Percentiles rank a stretch among this genome's conserved stretches.
Evolutionary conservation across 2,113 vertebrate genomes (phyloP).

Genomic region (Lepus europaeus): DNA sequence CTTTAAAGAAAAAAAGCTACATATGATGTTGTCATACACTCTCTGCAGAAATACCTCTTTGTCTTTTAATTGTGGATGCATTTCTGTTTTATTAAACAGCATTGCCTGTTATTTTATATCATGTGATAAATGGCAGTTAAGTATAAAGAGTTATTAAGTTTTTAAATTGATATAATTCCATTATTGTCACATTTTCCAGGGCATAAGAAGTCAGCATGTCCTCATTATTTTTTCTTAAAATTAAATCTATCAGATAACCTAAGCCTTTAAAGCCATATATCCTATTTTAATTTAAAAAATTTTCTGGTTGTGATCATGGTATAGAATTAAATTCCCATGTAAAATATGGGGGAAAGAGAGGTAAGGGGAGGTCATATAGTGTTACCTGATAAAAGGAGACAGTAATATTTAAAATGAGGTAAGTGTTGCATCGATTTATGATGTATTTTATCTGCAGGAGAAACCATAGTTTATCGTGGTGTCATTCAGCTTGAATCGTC

Average conservation of each 20-base stretch:
- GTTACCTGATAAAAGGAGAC: slow-evolving; percentile 94
- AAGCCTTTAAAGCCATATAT: slow-evolving; percentile 88
- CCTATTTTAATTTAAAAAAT: slow-evolving; percentile 90
- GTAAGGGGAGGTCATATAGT: slow-evolving; percentile 91
- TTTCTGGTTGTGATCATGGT: slow-evolving; percentile 89
- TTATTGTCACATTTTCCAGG: slow-evolving; percentile 76
- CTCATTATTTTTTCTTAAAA: slow-evolving; percentile 81
- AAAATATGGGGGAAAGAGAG: slow-evolving; percentile 91
- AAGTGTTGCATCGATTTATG: slow-evolving; percentile 94
- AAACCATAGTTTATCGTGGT: slow-evolving; percentile 89
- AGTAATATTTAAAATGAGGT: slow-evolving; percentile 94
- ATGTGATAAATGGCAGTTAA: slow-evolving; percentile 59
- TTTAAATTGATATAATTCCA: slow-evolving; percentile 57
- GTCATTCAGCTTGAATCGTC: slow-evolving; percentile 89
- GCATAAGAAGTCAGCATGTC: slow-evolving; percentile 73
- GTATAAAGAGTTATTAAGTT: slow-evolving; percentile 29
- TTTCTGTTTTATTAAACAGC: slow-evolving; percentile 35
- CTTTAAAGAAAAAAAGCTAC: slow-evolving; percentile 63
- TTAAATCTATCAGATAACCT: slow-evolving; percentile 90
- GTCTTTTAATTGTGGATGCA: slow-evolving; percentile 29
- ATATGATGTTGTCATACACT: not conserved
- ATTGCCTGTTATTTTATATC: slow-evolving; percentile 23
- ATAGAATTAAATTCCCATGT: slow-evolving; percentile 90
- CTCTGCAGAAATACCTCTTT: slow-evolving; percentile 28
- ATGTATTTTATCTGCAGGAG: slow-evolving; percentile 90